Percentiles rank a stretch among this genome's conserved stretches.
Evolutionary conservation across 2,113 vertebrate genomes (phyloP).

Genomic region (Lontra canadensis): DNA sequence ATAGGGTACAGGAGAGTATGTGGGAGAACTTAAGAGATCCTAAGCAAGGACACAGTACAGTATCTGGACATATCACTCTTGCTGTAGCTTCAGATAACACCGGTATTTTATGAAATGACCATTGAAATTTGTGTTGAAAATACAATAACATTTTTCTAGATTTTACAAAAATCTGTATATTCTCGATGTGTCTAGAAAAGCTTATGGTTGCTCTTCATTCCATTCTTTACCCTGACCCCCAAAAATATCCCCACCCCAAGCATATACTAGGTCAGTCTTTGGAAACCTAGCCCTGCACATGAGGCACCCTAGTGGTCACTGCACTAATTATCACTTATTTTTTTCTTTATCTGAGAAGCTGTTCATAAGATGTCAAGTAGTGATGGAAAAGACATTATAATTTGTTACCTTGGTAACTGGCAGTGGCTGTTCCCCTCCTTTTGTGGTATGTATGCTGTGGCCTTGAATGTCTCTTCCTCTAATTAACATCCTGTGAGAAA

Average conservation of each 20-base stretch:
- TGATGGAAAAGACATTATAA: not conserved
- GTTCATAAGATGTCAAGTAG: slow-evolving; percentile 14
- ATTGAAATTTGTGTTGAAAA: not conserved
- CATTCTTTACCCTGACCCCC: not conserved
- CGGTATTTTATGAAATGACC: not conserved
- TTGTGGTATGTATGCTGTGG: not conserved
- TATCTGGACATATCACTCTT: not conserved
- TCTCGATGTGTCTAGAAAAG: not conserved
- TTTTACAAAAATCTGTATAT: not conserved
- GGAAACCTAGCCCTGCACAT: not conserved
- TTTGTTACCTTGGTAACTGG: slow-evolving; percentile 30
- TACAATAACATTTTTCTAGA: not conserved
- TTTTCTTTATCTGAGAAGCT: not conserved
- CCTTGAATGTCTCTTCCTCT: slow-evolving; percentile 21
- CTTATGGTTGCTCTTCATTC: not conserved
- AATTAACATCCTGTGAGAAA: slow-evolving; percentile 62
- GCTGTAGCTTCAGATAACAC: not conserved
- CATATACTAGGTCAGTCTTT: not conserved
- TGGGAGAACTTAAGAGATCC: not conserved
- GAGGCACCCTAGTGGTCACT: not conserved
- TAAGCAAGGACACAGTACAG: not conserved
- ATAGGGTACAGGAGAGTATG: not conserved
- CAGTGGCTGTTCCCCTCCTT: not conserved
- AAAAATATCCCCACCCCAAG: not conserved
- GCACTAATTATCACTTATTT: not conserved